Percentiles rank a stretch among this genome's conserved stretches.
Conservation (phyloP, 2,797 vertebrate species). For the Gobionotothen gibberifrons region DNA sequence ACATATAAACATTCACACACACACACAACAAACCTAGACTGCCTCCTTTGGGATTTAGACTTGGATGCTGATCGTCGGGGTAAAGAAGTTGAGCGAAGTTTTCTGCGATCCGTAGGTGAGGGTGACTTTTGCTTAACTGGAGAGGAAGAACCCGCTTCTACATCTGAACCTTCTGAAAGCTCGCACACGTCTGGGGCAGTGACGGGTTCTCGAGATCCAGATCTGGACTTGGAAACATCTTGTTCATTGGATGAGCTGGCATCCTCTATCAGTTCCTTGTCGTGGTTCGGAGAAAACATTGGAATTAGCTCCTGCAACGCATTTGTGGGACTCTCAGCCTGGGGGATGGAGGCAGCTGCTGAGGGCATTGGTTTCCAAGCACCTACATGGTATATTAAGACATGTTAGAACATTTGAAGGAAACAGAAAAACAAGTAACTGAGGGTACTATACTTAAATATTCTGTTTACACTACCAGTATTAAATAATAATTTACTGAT, state of each 20-base stretch:
- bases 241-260: slow-evolving; percentile 45
- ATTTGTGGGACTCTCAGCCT: slow-evolving; percentile 39
- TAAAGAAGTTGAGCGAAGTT: slow-evolving; percentile 76
- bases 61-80: slow-evolving; percentile 76
- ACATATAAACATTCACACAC: background rate
- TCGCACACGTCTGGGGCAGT: slow-evolving; percentile 59
- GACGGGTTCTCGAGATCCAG: slow-evolving; percentile 70
- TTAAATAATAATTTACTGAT: background rate
- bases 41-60: slow-evolving; percentile 74
- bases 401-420: background rate
- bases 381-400: slow-evolving; percentile 47
- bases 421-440: background rate
- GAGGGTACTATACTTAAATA: background rate
- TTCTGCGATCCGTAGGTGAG: slow-evolving; percentile 70
- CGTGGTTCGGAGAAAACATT: slow-evolving; percentile 28
- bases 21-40: slow-evolving; percentile 79
- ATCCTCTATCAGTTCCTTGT: slow-evolving; percentile 18
- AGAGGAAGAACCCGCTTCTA: slow-evolving; percentile 54
- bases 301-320: slow-evolving; percentile 47
- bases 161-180: slow-evolving; percentile 53
- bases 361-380: slow-evolving; percentile 75
- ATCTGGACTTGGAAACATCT: slow-evolving; percentile 68
- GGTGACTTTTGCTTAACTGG: slow-evolving; percentile 70
- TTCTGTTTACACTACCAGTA: background rate
- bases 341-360: slow-evolving; percentile 35